Conservation (phyloP, 1,140 invertebrate species). For the Heliconius himera region DNA sequence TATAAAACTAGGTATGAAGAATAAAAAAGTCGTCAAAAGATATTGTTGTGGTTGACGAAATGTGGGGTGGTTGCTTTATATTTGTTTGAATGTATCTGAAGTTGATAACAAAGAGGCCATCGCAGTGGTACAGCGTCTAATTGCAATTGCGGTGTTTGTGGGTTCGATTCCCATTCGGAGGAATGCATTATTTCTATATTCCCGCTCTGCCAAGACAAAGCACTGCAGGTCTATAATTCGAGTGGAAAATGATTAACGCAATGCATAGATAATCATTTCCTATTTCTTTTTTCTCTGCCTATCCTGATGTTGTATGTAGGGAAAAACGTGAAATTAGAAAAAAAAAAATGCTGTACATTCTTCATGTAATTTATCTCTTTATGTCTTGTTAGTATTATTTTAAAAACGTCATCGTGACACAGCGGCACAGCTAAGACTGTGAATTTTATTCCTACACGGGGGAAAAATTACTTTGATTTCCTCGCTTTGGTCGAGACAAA, state of each 20-base stretch:
- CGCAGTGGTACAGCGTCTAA: neutral
- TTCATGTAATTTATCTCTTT: too few species aligned
- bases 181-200: neutral
- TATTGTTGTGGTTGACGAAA: constrained; percentile 27
- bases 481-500: too few species aligned
- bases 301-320: neutral
- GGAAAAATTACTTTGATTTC: too few species aligned
- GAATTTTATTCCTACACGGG: too few species aligned
- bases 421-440: too few species aligned
- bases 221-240: neutral
- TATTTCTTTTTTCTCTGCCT: neutral
- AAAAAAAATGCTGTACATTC: too few species aligned
- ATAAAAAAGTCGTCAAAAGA: constrained; percentile 22
- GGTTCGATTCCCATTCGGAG: neutral
- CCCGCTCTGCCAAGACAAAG: neutral
- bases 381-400: too few species aligned
- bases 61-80: neutral
- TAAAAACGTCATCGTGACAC: too few species aligned
- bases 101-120: neutral
- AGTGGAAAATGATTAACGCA: neutral
- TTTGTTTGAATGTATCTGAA: neutral
- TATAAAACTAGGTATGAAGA: constrained; percentile 22
- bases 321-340: neutral
- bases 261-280: neutral
- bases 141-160: neutral